Evolutionary conservation across 2,797 vertebrate species (phyloP).

Genomic region (Sebastes taczanowskii): DNA sequence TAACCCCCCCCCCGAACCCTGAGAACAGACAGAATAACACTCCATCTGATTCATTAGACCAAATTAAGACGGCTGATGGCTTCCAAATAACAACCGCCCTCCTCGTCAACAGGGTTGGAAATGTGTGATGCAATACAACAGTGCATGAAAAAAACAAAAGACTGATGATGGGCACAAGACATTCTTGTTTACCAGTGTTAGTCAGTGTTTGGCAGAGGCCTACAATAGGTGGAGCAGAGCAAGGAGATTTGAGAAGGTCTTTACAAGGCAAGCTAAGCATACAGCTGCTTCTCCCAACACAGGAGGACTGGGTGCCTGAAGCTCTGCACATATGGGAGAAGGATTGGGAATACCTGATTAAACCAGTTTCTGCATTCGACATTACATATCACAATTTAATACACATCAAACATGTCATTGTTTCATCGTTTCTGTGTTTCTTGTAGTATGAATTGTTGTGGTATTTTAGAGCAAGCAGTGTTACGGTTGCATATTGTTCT

Average conservation of each 20-base stretch:
- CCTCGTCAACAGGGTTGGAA: neutral
- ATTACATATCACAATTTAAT: too few relatives aligned
- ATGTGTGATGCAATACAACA: neutral
- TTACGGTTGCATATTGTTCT: too few relatives aligned
- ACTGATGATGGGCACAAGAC: neutral
- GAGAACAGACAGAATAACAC: too few relatives aligned
- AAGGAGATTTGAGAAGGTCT: neutral
- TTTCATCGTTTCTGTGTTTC: neutral
- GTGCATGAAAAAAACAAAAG: slow-evolving; percentile 6
- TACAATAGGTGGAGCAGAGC: neutral
- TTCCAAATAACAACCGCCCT: neutral
- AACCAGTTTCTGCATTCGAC: too few relatives aligned
- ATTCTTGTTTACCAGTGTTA: slow-evolving; percentile 1
- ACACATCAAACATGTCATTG: too few relatives aligned
- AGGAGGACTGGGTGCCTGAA: neutral
- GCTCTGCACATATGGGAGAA: too few relatives aligned
- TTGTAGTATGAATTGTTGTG: neutral
- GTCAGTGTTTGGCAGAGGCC: neutral
- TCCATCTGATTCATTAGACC: neutral
- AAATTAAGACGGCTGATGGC: neutral
- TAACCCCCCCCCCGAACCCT: too few relatives aligned
- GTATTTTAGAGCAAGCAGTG: too few relatives aligned
- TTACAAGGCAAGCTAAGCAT: neutral
- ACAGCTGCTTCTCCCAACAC: neutral
- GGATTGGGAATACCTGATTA: too few relatives aligned